phyloP scores from a whole-genome alignment of 2,888 invertebrate species.

The Salpingus planirostris region DNA sequence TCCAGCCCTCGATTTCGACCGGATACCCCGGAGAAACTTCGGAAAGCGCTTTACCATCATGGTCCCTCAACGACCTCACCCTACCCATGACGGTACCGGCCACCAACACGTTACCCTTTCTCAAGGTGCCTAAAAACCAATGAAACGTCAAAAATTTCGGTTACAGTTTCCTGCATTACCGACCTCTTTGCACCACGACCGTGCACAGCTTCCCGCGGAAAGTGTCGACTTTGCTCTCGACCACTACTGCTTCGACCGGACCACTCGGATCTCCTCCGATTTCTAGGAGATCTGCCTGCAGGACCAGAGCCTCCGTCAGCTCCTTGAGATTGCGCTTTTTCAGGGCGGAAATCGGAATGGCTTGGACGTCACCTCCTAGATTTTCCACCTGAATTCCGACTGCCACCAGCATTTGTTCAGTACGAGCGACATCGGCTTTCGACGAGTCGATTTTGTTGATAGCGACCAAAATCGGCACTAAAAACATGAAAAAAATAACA shows the following conservation, averaged over 20 bases:
- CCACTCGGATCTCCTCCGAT: slow-evolving; percentile 77
- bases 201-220: slow-evolving; percentile 74
- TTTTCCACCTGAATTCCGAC: slow-evolving; percentile 79
- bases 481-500: slow-evolving; percentile 35
- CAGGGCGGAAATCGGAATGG: slow-evolving; percentile 85
- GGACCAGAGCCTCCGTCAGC: slow-evolving; percentile 73
- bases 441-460: slow-evolving; percentile 97
- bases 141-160: neutral
- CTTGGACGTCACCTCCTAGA: slow-evolving; percentile 85
- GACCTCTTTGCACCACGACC: slow-evolving; percentile 63
- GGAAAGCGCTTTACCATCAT: slow-evolving; percentile 57
- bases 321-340: slow-evolving; percentile 68
- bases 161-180: neutral
- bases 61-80: slow-evolving; percentile 71
- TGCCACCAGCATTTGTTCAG: slow-evolving; percentile 65
- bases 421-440: slow-evolving; percentile 76
- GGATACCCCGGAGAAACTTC: slow-evolving; percentile 73
- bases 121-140: slow-evolving; percentile 70
- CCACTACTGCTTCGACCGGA: slow-evolving; percentile 77
- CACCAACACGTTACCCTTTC: slow-evolving; percentile 67
- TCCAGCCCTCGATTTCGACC: slow-evolving; percentile 86
- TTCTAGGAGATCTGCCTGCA: slow-evolving; percentile 83
- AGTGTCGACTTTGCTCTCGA: slow-evolving; percentile 72
- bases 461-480: slow-evolving; percentile 92
- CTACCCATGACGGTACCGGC: slow-evolving; percentile 80